A percentile compares a stretch with the other conserved stretches of the same genome.
Conservation (phyloP, 2,888 invertebrate species). For the Gortyna flavago region DNA sequence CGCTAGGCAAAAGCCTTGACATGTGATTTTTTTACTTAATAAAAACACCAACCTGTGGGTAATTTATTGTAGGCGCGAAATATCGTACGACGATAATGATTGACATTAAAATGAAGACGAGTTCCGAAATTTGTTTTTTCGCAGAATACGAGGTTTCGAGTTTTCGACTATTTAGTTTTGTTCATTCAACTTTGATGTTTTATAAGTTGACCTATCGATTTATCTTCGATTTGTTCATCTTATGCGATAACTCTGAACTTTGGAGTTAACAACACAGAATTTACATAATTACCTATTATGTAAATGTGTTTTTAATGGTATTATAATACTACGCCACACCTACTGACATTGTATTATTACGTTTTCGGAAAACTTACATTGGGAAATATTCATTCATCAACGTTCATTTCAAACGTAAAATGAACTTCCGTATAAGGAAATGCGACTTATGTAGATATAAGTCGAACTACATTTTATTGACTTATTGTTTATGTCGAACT, state of each 20-base stretch:
- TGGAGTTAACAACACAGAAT: slow-evolving; percentile 36
- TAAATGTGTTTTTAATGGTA: slow-evolving; percentile 21
- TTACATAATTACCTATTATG: slow-evolving; percentile 47
- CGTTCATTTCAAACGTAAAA: slow-evolving; percentile 3
- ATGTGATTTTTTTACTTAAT: slow-evolving; percentile 43
- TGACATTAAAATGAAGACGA: slow-evolving; percentile 35
- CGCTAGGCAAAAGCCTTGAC: slow-evolving; percentile 56
- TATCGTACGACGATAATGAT: slow-evolving; percentile 36
- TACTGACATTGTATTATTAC: slow-evolving; percentile 17
- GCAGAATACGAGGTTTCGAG: slow-evolving; percentile 13
- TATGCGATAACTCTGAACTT: slow-evolving; percentile 19
- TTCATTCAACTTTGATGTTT: slow-evolving; percentile 34
- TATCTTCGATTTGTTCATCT: slow-evolving; percentile 9
- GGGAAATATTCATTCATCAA: slow-evolving; percentile 34
- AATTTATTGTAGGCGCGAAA: slow-evolving; percentile 61
- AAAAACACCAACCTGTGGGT: slow-evolving; percentile 47
- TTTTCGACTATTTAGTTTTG: slow-evolving; percentile 12
- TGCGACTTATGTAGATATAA: not conserved
- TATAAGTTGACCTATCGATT: slow-evolving; percentile 1
- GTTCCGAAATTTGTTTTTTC: slow-evolving; percentile 36
- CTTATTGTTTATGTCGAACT: not conserved
- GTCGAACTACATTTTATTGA: too few relatives aligned
- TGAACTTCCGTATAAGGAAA: not conserved
- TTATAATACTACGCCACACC: slow-evolving; percentile 33
- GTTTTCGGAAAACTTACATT: slow-evolving; percentile 5